Evolutionary conservation across 2,888 invertebrate species (phyloP), one percentile per base, ranked within the genome.

Genomic region (Drosophila kanekoi): DNA sequence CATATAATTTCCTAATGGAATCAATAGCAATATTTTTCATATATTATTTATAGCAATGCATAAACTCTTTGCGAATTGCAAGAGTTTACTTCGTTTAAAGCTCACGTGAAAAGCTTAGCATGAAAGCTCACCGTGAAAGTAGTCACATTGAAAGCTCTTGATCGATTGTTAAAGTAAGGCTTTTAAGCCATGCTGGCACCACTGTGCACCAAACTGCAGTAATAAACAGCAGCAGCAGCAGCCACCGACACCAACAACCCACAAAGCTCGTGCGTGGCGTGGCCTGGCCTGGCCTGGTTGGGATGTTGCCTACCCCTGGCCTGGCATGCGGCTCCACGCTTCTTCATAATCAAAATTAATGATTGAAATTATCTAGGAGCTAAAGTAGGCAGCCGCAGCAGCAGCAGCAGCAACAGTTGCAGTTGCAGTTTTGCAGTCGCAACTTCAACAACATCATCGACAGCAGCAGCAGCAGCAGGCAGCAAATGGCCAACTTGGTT

Each of bases 321-420:
- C 63, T 67, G 68, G 52, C 66, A 64, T 72, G 70, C 57, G 63
- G 57, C 67, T 74, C 85, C 71, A 85, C 73, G 78, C 89, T 86
- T 77, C 83, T 79, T 90, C 81, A 78, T 89, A 89, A 88, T 87
- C 87, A 87, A 87, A 89, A 89, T 90, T 90, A 89, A 89, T 89
- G 89, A 89, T 89, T 90, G 90, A 90, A 89, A 89, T 90, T 90
- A 90, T 88, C 90, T 90, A 81, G 90, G 73, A 86, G 89, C 84
- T 80, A 81, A 87, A 87, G 84, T 87, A 79, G 85, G 72, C 79
- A 76, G 73, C 62, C 33, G 11, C 20, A 54, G 72, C 37, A 60
- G 67, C 63, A 61, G 45, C 20, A 56, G 59, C 38, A 45, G 43
- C 51, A 28, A 33, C 65, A 68, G 62, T 63, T 45, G 38, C 67